phyloP scores from a whole-genome alignment of 2,113 vertebrate genomes.

The Sciurus niger region DNA sequence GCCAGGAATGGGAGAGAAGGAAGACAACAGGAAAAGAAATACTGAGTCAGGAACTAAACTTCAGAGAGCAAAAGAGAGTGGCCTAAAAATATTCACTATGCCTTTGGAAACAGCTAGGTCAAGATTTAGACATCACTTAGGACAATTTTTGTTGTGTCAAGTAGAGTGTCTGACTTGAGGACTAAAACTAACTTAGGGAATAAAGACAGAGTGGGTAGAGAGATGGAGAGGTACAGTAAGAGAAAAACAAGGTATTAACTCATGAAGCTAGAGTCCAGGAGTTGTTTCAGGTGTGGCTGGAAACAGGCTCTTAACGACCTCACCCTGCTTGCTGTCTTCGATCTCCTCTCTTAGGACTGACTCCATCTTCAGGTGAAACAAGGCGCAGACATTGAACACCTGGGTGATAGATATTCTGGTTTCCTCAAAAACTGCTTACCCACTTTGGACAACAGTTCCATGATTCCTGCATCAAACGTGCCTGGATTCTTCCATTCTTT shows the following conservation, averaged over 20 bases:
- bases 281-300: background rate
- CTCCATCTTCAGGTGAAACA: background rate
- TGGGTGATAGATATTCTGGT: background rate
- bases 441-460: background rate
- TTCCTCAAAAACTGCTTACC: constrained; percentile 18
- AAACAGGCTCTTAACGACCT: background rate
- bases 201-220: background rate
- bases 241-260: background rate
- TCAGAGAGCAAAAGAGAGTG: background rate
- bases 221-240: background rate
- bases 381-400: constrained; percentile 8
- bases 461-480: constrained; percentile 13
- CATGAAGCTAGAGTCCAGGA: background rate
- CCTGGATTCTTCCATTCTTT: background rate
- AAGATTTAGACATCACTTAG: background rate
- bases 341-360: background rate
- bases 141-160: constrained; percentile 36
- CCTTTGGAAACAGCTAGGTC: background rate
- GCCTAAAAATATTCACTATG: background rate
- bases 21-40: background rate
- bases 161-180: background rate
- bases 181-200: constrained; percentile 13
- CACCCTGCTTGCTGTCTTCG: background rate
- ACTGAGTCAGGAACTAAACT: background rate
- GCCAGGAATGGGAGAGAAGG: background rate